phyloP scores from a whole-genome alignment of 35 echinoderm and acorn worm genomes.

The Diadema setosum region DNA sequence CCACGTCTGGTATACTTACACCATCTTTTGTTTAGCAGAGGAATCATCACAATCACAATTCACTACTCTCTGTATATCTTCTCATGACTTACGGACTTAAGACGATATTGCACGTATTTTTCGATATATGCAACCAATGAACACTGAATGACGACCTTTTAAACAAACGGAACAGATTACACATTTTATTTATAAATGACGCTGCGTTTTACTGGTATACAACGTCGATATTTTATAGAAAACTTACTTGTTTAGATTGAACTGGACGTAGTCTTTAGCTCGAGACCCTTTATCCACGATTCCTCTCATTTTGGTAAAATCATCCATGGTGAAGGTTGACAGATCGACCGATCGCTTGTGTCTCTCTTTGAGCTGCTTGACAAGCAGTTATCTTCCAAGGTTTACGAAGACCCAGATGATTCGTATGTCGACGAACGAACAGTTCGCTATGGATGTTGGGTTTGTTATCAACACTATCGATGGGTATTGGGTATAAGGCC shows the following conservation, averaged over 20 bases:
- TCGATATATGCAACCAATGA: too few relatives aligned
- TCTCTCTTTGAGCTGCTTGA: neutral
- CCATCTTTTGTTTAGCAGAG: too few relatives aligned
- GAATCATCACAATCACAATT: too few relatives aligned
- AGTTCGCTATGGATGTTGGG: neutral
- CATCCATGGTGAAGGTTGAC: neutral
- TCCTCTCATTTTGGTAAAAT: slow-evolving; percentile 7
- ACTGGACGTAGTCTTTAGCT: slow-evolving; percentile 1
- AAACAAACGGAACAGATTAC: too few relatives aligned
- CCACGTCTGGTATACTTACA: too few relatives aligned
- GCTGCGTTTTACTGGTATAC: neutral
- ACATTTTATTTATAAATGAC: too few relatives aligned
- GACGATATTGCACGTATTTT: too few relatives aligned
- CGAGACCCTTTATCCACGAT: neutral
- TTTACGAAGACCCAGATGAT: neutral
- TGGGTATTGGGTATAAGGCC: neutral
- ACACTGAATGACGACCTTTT: too few relatives aligned
- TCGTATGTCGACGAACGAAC: too few relatives aligned
- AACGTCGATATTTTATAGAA: neutral
- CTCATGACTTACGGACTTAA: too few relatives aligned
- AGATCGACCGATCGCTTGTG: neutral
- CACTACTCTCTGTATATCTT: too few relatives aligned
- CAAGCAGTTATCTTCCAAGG: neutral
- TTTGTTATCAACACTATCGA: neutral
- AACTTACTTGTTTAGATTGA: slow-evolving; percentile 21